Percentiles rank a stretch among this genome's conserved stretches.
Conservation (phyloP, 2,113 vertebrate genomes). For the Columbina picui region DNA sequence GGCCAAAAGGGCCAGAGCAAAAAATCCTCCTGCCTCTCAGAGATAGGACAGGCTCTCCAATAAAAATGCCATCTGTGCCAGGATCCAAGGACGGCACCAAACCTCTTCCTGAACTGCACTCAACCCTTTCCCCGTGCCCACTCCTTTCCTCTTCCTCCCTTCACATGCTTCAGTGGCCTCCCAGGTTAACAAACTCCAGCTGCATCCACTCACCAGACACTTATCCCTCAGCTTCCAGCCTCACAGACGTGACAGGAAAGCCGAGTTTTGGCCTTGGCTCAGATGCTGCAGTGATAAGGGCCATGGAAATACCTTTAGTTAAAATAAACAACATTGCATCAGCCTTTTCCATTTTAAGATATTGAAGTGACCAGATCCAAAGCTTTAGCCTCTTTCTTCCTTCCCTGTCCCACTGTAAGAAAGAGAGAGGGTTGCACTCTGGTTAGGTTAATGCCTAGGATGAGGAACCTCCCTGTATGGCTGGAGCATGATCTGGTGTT, state of each 20-base stretch:
- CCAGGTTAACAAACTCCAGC: constrained; percentile 23
- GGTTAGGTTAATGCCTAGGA: not conserved
- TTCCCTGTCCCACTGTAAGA: not conserved
- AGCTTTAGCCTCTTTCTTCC: not conserved
- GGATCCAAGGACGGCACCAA: not conserved
- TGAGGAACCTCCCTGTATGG: not conserved
- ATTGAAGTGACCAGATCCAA: not conserved
- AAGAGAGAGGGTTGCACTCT: not conserved
- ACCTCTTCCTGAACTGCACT: not conserved
- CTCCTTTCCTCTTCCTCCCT: not conserved
- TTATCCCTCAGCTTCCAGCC: not conserved
- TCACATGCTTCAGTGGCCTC: not conserved
- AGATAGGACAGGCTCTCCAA: not conserved
- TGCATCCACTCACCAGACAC: constrained; percentile 17
- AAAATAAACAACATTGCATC: constrained; percentile 19
- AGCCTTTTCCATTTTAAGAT: constrained; percentile 3
- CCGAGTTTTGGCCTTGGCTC: constrained; percentile 1
- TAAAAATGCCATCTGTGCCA: not conserved
- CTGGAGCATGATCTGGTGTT: not conserved
- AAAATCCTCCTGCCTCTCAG: not conserved
- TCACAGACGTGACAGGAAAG: not conserved
- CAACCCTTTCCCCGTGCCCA: not conserved
- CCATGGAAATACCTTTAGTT: constrained; percentile 28
- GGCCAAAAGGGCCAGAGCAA: not conserved
- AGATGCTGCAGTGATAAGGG: constrained; percentile 27